phyloP scores from a whole-genome alignment of 2,888 invertebrate species.

The Conus canariensis region DNA sequence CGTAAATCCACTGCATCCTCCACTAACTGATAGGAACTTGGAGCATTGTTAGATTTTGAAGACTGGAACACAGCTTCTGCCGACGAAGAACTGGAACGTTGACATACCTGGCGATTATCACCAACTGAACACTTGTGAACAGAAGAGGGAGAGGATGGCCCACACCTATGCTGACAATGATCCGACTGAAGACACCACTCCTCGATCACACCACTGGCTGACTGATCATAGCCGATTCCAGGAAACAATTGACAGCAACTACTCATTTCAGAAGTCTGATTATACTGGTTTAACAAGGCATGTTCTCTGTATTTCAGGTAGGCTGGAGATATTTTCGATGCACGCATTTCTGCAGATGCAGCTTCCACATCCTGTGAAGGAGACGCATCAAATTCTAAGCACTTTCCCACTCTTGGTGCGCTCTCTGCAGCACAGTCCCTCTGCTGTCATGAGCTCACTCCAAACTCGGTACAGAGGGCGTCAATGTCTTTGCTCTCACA shows the following conservation, averaged over 20 bases:
- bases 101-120: not conserved
- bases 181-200: not conserved
- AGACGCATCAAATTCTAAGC: not conserved
- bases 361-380: not conserved
- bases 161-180: not conserved
- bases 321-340: not conserved
- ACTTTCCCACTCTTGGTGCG: not conserved
- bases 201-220: not conserved
- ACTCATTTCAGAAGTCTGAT: not conserved
- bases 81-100: not conserved
- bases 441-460: conserved; percentile 57
- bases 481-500: conserved; percentile 81
- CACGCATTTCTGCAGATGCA: not conserved
- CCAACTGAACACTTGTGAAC: not conserved
- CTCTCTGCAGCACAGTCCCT: not conserved
- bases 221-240: not conserved
- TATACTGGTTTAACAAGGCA: not conserved
- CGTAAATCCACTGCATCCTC: not conserved
- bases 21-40: not conserved
- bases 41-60: not conserved
- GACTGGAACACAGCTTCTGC: not conserved
- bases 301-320: not conserved
- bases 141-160: not conserved
- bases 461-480: conserved; percentile 68
- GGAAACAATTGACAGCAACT: not conserved